Evolutionary conservation across 2,888 invertebrate genomes (phyloP), one percentile per base, ranked within the genome.

Genomic region (Neelides folsomi): DNA sequence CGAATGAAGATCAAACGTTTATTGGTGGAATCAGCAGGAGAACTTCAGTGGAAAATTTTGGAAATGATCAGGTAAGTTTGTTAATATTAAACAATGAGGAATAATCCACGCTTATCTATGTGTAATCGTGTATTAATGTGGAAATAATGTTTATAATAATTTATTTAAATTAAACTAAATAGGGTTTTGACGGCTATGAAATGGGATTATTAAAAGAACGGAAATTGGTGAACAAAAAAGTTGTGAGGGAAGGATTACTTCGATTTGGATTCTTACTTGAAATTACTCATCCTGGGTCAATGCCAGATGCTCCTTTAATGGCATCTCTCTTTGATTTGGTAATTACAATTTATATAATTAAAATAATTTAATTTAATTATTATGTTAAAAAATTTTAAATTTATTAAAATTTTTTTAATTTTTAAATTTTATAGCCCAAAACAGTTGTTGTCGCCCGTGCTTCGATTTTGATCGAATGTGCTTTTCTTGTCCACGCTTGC

Each of bases 401-500:
- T 42, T 15, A 38, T 51, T 34, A 16, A 37, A 13, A 44, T 40
- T 19, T 53, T 46, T 45, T 56, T 48, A 49, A 47, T 54, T 53
- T 46, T 45, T 56, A 46, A 49, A 47, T 54, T 51, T 71, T 71
- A 40, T 70, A 88, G 82, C 86, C 97, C 34, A 84, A 93, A 70
- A 92, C 97, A 1, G 93, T 97, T 0, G 82, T 97, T 1, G 84
- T 95, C 0, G 81, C 93, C 1, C 76, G 95, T 68, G 97, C 98
- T 3, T 83, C 89, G 0, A 78, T 97, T 49, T 73, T 97, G 7
- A 71, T 99, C 55, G 98, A 99, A 71, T 95, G 95, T 70, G 86
- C 94, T 0, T 85, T 94, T 69, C 86, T 97, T 65, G 95, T 99
- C 1, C 94, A 97, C 68, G 82, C 89, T 61, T 99, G 98, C 71